phyloP scores from a whole-genome alignment of 92 coral and sea anemone species.

The Montipora capitata region DNA sequence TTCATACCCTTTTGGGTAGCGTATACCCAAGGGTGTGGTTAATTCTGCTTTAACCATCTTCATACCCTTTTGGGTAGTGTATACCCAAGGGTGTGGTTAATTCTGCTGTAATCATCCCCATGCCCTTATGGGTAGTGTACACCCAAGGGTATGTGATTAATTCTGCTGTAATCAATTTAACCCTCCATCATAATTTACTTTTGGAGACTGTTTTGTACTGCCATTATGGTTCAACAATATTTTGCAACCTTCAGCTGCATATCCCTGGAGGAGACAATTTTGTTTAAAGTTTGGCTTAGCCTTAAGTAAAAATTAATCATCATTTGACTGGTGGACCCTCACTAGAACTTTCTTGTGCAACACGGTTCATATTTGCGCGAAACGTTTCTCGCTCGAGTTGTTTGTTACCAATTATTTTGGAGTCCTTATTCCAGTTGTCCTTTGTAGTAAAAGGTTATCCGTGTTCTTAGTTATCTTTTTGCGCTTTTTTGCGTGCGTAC shows the following conservation, averaged over 20 bases:
- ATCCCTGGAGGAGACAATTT: background rate
- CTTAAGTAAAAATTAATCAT: too few species aligned
- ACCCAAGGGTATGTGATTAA: too few species aligned
- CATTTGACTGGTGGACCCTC: slow-evolving; percentile 1
- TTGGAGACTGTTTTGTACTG: background rate
- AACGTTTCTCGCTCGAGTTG: background rate
- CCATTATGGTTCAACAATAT: background rate
- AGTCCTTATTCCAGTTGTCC: background rate
- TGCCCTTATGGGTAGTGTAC: background rate
- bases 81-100: slow-evolving; percentile 1
- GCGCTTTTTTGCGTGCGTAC: background rate
- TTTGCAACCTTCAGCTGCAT: background rate
- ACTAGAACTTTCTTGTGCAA: background rate
- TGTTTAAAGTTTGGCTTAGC: background rate
- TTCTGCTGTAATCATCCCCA: background rate
- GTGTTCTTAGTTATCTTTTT: background rate
- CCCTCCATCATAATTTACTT: background rate
- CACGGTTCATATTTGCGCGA: background rate
- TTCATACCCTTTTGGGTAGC: background rate
- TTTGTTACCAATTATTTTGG: background rate
- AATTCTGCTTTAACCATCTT: background rate
- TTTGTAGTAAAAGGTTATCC: background rate
- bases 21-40: slow-evolving; percentile 2
- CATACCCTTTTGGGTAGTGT: background rate
- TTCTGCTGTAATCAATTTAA: background rate